Conservation (phyloP, 2,113 vertebrate genomes). For the Sceloporus undulatus region DNA sequence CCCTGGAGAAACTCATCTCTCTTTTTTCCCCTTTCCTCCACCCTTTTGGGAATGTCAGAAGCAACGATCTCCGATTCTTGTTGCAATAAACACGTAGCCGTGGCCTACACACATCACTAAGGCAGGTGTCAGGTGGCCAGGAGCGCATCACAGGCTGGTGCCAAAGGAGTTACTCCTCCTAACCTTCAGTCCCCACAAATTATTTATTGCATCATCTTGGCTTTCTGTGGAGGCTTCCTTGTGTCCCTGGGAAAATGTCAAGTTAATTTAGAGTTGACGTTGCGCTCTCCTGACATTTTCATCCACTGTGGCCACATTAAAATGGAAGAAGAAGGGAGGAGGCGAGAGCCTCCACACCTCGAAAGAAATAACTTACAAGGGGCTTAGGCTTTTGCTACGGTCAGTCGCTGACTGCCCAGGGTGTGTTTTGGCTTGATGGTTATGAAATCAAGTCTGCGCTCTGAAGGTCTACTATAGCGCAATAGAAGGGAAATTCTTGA, state of each 20-base stretch:
- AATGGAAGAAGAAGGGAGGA: constrained; percentile 39
- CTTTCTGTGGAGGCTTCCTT: constrained; percentile 32
- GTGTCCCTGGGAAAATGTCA: constrained; percentile 66
- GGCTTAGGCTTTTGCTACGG: background rate
- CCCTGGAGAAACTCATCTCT: background rate
- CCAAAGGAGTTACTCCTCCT: background rate
- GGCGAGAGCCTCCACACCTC: constrained; percentile 15
- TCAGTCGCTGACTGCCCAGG: background rate
- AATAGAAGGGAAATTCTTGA: fast-evolving
- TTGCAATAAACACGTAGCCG: fast-evolving
- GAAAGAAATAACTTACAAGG: background rate
- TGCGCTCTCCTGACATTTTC: constrained; percentile 61
- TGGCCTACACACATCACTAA: fast-evolving
- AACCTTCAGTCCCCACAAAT: constrained; percentile 35
- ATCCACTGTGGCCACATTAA: constrained; percentile 49
- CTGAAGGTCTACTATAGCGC: background rate
- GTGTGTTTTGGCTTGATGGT: fast-evolving
- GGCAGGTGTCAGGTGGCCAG: fast-evolving
- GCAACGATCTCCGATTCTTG: too few relatives aligned
- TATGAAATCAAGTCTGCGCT: background rate
- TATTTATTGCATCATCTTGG: constrained; percentile 53
- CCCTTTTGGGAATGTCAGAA: background rate
- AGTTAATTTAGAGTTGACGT: constrained; percentile 64
- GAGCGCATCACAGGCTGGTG: fast-evolving
- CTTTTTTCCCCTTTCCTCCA: too few relatives aligned